A percentile compares a stretch with the other conserved stretches of the same genome.
These are phyloP conservation scores for Salvelinus fontinalis DNA, from an alignment of 2,113 vertebrate species.

Conservation along the genomic window DNA sequence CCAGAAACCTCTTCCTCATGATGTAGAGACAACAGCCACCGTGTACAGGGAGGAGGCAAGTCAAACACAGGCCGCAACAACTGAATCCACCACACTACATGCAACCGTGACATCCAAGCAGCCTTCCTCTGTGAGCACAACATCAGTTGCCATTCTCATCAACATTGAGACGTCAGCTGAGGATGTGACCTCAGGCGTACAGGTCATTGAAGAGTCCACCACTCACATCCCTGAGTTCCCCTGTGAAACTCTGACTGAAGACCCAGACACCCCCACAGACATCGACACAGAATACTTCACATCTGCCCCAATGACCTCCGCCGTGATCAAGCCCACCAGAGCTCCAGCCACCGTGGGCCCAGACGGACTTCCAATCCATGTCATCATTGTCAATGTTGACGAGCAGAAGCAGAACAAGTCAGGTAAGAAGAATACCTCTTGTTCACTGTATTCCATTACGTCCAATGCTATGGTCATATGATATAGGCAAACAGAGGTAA, in stretches of 20 bases:
- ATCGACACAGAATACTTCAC: conserved; percentile 78
- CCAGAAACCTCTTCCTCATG: neutral
- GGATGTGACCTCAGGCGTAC: conserved; percentile 64
- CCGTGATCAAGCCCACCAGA: conserved; percentile 58
- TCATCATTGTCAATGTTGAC: conserved; percentile 75
- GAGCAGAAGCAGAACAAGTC: conserved; percentile 76
- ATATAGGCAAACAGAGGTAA: too few species aligned
- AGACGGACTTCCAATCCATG: conserved; percentile 67
- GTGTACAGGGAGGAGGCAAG: conserved; percentile 17
- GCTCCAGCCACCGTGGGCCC: conserved; percentile 53
- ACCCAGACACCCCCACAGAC: conserved; percentile 58
- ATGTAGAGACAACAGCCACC: conserved; percentile 5
- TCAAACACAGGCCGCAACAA: neutral
- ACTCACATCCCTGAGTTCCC: conserved; percentile 23
- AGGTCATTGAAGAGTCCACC: conserved; percentile 62
- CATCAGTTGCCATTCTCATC: conserved; percentile 50
- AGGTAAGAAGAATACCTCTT: conserved; percentile 80
- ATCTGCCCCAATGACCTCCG: conserved; percentile 45
- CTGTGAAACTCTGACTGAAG: conserved; percentile 50
- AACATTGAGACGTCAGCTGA: conserved; percentile 63
- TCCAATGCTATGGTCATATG: neutral
- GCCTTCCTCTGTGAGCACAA: neutral
- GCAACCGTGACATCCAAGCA: neutral
- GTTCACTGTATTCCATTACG: neutral
- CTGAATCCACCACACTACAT: neutral